A percentile compares a stretch with the other conserved stretches of the same genome.
phyloP scores from a whole-genome alignment of 1,140 invertebrate species.

The Aphis gossypii region DNA sequence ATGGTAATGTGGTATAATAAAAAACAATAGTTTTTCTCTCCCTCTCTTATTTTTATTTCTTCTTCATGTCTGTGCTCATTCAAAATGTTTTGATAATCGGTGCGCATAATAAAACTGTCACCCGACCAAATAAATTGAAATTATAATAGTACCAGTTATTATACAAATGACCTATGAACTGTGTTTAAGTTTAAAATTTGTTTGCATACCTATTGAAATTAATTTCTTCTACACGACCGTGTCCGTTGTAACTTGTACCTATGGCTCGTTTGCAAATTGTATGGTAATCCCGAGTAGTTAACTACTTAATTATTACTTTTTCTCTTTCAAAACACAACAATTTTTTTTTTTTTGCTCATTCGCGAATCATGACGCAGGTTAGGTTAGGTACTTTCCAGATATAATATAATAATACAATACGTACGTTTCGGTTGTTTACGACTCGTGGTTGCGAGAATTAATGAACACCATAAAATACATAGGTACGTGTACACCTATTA shows the following conservation, averaged over 20 bases:
- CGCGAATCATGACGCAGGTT: neutral
- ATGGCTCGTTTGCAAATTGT: neutral
- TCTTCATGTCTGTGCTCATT: neutral
- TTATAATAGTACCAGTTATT: neutral
- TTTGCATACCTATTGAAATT: conserved; percentile 27
- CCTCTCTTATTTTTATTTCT: neutral
- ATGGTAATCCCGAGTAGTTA: neutral
- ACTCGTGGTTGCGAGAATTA: neutral
- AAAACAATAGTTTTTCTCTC: neutral
- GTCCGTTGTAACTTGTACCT: neutral
- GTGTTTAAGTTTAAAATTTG: neutral
- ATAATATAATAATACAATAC: neutral
- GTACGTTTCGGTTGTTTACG: neutral
- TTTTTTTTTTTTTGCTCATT: neutral
- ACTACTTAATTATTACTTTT: neutral
- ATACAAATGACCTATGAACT: conserved; percentile 17
- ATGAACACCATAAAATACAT: neutral
- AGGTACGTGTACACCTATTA: neutral
- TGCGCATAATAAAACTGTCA: neutral
- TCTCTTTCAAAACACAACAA: neutral
- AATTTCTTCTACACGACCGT: neutral
- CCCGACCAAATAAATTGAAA: neutral
- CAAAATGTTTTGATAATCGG: neutral
- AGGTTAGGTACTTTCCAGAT: neutral
- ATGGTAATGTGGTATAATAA: neutral